Evolutionary conservation across 2,888 invertebrate genomes (phyloP), one percentile per base, ranked within the genome.

Genomic region (Macaria liturata): DNA sequence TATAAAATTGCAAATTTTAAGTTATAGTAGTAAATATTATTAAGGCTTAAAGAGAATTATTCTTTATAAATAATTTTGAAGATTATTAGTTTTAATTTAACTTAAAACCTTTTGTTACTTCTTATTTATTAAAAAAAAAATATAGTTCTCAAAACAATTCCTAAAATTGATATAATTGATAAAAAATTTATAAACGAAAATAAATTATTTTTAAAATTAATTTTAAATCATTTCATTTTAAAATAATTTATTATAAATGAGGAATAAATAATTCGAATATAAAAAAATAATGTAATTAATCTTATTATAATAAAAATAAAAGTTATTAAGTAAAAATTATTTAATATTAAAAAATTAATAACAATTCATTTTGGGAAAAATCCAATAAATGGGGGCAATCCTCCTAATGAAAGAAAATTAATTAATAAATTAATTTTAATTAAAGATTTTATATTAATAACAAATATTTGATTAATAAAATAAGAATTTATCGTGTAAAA

Each of bases 1-100:
- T 86, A 78, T 93, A 91, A 93, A 93, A 93, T 92, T 94, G 93
- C 93, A 94, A 94, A 90, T 93, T 92, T 94, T 86, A 86, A 86
- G 84, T 74, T 52, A 68, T 80, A 84, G 76, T 56, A 58, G 2
- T 55, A 53, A 48, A 57, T 64, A 69, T 70, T 86, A 83, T 79
- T 93, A 93, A 93, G 92, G 90, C 92, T 93, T 94, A 93, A 91
- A 92, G 92, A 84, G n/a, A 76, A 59, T n/a, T 65, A 75, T 78
- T 81, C 83, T 88, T 90, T 93, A 92, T 93, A 88, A 78, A 88
- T 82, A 93, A 91, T 93, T 94, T 93, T 94, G 93, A 94, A 93
- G 92, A 93, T 83, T 93, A 91, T 86, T 88, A 93, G 93, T 93
- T 93, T 55, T 93, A 68, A 59, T 65, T 92, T 93, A 93, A 93